Evolutionary conservation across 2,113 vertebrate species (phyloP), one percentile per base, ranked within the genome.

Genomic region (Turdus rufiventris): DNA sequence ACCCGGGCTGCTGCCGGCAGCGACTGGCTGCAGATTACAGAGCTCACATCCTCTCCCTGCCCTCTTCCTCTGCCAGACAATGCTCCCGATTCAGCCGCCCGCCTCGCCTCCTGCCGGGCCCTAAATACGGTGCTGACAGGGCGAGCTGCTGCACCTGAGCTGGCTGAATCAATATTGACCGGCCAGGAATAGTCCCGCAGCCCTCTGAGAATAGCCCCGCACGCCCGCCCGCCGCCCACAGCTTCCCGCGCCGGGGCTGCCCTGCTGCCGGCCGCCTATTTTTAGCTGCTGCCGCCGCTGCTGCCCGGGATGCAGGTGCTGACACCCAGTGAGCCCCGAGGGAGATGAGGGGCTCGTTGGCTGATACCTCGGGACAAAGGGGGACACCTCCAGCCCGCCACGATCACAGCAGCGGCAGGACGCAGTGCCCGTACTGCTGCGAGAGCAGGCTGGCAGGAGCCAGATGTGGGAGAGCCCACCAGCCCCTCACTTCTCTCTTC

Each of bases 121-220:
- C 85, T 88, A 96, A 96, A 96, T 91, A 94, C 51, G 14, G 89
- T 65, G 40, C 76, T 91, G 51, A 63, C 72, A 14, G 85, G 78
- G 88, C 72, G 89, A 89, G 91, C 68, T 88, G 82, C 85, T 94
- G 89, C 94, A 96, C 96, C 96, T 96, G 96, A 97, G 94, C 93
- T 93, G 85, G 85, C 94, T 94, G 87, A 95, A 91, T 96, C 95
- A 97, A 97, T 97, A 97, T 97, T 97, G 96, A 97, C 96, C 2
- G 65, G 96, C 89, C 93, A 93, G 92, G 91, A 97, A 97, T 97
- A 97, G 97, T 66, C 81, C 93, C 70, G 60, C 76, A 72, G 91
- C 56, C 94, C 96, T 89, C 97, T 96, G 97, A 96, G 96, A 96
- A 97, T 97, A 97, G 84, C 82, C 94, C 97, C 83, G 92, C 94